Evolutionary conservation across 2,888 invertebrate species (phyloP).

Genomic region (Heteropelma amictum): DNA sequence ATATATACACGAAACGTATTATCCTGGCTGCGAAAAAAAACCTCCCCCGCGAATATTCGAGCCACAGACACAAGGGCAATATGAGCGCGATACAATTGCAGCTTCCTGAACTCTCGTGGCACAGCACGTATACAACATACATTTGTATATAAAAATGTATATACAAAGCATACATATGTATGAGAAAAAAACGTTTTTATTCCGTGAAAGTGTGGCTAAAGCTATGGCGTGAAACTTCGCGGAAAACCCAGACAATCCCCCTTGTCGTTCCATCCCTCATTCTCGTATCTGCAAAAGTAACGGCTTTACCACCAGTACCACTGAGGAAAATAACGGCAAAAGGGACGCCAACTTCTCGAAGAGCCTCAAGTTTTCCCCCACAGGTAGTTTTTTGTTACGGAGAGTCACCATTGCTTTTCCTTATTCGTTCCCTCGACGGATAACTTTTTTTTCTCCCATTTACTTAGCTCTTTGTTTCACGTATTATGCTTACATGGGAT

Average conservation of each 20-base stretch:
- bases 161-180: neutral
- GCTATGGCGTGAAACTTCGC: conserved; percentile 37
- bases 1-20: conserved; percentile 1
- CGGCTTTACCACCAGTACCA: conserved; percentile 9
- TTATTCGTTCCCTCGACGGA: neutral
- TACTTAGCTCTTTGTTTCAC: neutral
- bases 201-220: conserved; percentile 40
- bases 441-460: neutral
- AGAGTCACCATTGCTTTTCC: conserved; percentile 8
- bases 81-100: conserved; percentile 26
- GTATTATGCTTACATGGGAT: neutral
- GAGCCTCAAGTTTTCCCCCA: conserved; percentile 48
- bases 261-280: conserved; percentile 6
- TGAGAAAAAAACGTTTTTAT: conserved; percentile 45
- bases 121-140: neutral
- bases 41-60: conserved; percentile 16
- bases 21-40: conserved; percentile 19
- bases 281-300: conserved; percentile 46
- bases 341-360: conserved; percentile 16
- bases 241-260: conserved; percentile 48
- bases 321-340: conserved; percentile 25
- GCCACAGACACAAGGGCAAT: conserved; percentile 11
- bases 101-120: conserved; percentile 23
- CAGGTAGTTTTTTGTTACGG: conserved; percentile 43
- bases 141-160: neutral